A percentile compares a stretch with the other conserved stretches of the same genome.
phyloP scores from a whole-genome alignment of 2,113 vertebrate species.

The Bufo bufo region DNA sequence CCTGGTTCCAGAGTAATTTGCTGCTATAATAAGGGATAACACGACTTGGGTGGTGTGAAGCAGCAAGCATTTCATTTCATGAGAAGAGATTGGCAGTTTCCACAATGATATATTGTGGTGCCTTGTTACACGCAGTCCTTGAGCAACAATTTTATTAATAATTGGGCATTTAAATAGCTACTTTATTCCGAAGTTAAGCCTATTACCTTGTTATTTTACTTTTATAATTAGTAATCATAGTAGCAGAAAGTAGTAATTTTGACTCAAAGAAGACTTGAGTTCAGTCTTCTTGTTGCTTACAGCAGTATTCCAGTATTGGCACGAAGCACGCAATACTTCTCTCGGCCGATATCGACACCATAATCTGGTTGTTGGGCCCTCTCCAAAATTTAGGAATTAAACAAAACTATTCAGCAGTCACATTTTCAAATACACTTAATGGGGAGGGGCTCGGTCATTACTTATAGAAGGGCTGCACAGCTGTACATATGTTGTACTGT shows the following conservation, averaged over 20 bases:
- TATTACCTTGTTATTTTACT: conserved; percentile 59
- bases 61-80: conserved; percentile 57
- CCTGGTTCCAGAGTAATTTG: conserved; percentile 51
- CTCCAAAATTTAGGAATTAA: conserved; percentile 2
- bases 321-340: background rate
- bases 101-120: conserved; percentile 58
- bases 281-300: conserved; percentile 43
- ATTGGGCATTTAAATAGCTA: conserved; percentile 59
- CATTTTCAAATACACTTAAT: background rate
- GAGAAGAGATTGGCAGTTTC: conserved; percentile 57
- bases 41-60: conserved; percentile 51
- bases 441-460: background rate
- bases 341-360: conserved; percentile 11
- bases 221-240: conserved; percentile 59
- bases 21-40: conserved; percentile 58
- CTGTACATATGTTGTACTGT: no score
- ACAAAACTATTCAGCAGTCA: background rate
- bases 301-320: background rate
- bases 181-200: conserved; percentile 56
- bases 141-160: conserved; percentile 59
- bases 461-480: background rate
- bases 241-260: conserved; percentile 56
- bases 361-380: background rate
- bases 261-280: conserved; percentile 54
- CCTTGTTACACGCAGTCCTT: conserved; percentile 52